phyloP scores from a whole-genome alignment of 2,797 vertebrate genomes.

The Pangasius larnaudii region DNA sequence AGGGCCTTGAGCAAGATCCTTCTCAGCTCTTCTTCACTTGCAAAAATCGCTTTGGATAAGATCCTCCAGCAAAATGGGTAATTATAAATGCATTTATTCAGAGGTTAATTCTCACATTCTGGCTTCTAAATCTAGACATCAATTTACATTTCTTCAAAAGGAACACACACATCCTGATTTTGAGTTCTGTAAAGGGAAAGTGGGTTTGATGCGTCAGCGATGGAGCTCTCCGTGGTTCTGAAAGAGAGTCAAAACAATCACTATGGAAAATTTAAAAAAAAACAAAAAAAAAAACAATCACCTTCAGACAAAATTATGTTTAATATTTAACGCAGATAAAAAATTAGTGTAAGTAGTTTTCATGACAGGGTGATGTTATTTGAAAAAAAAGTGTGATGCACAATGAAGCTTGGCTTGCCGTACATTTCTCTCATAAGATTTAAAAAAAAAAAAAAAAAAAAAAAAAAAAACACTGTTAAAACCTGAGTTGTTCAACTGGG shows the following conservation, averaged over 20 bases:
- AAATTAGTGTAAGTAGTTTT: neutral
- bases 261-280: neutral
- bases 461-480: neutral
- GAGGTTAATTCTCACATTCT: constrained; percentile 15
- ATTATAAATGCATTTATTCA: constrained; percentile 8
- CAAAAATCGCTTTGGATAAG: neutral
- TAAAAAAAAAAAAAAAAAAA: neutral
- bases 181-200: neutral
- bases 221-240: constrained; percentile 53
- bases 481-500: neutral
- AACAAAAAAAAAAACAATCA: neutral
- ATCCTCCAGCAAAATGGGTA: neutral
- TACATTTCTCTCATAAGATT: neutral
- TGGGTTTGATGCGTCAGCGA: constrained; percentile 55
- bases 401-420: neutral
- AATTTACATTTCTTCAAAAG: constrained; percentile 15
- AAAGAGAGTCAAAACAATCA: neutral
- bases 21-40: neutral
- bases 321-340: neutral
- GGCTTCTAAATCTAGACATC: neutral
- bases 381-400: neutral
- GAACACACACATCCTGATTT: neutral
- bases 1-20: neutral
- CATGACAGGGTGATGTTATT: constrained; percentile 2
- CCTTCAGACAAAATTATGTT: neutral